Evolutionary conservation across 1,140 invertebrate genomes (phyloP), one percentile per base, ranked within the genome.

Genomic region (Panagrolaimus sp.): DNA sequence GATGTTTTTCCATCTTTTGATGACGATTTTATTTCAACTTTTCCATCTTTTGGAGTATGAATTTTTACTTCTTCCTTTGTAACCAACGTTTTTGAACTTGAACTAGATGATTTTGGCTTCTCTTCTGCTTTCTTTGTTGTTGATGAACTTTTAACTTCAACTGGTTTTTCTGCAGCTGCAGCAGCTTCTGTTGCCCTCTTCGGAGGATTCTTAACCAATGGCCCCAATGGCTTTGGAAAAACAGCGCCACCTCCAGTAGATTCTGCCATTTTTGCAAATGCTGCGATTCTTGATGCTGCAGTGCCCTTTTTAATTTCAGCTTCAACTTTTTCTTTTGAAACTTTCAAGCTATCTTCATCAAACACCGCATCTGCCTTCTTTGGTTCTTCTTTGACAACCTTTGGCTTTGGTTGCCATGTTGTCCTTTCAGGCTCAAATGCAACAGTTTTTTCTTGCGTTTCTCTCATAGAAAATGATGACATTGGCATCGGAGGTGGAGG

Each of bases 261-360:
- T 38, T 38, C 31, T 27, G 51, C 51, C 51, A 57, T 57, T 16
- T 57, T 57, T 20, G 51, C 51, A 31, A 53, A 67, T 2, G 44
- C 44, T 67, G 53, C 53, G 20, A 70, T 70, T 51, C 68, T 31
- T 16, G 68, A 16, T 5, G 45, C 47, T 14, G 68, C 68, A 8
- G 65, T 45, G 16, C 70, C 70, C 25, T 61, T 70, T n/a, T 61
- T 61, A n/a, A 72, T 72, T 61, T 72, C 70, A 9, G 66, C 31
- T 66, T 72, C 31, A 5, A 72, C n/a, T 7, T 45, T 46, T 27
- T 72, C 70, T 44, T 71, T 70, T n/a, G 61, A 64, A 9, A 72
- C 67, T 9, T 57, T 45, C 16, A 72, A 43, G 42, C 46, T 63
- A 4, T 45, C 63, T 16, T 65, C 63, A 44, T 72, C 63, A 43